These are phyloP conservation scores for Pipistrellus nathusii DNA, from an alignment of 2,797 vertebrate species.

Conservation along the genomic window DNA sequence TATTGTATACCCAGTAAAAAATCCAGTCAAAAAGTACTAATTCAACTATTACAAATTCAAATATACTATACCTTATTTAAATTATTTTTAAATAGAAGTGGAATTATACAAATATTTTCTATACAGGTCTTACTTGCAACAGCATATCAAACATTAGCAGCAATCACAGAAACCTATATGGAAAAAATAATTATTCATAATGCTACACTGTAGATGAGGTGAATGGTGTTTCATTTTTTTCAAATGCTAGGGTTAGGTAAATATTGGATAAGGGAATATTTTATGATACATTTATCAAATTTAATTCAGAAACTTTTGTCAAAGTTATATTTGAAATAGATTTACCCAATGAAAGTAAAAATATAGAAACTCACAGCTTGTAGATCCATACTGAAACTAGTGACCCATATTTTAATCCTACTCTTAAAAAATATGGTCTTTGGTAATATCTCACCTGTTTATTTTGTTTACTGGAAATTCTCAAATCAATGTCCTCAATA, in stretches of 20 bases:
- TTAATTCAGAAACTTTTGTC: not conserved
- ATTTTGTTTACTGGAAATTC: not conserved
- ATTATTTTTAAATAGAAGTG: not conserved
- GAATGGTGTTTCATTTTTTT: not conserved
- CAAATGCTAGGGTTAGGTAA: not conserved
- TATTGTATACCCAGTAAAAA: not conserved
- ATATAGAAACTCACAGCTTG: not conserved
- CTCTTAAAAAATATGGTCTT: not conserved
- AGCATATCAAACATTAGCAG: not conserved
- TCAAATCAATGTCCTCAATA: not conserved
- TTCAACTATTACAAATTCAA: not conserved
- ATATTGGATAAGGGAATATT: not conserved
- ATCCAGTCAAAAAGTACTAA: not conserved
- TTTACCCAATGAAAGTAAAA: not conserved
- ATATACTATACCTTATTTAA: not conserved
- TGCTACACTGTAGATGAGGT: not conserved
- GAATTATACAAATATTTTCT: not conserved
- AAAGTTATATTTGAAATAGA: not conserved
- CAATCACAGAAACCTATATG: not conserved
- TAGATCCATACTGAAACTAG: not conserved
- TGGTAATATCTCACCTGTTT: not conserved
- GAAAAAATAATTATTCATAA: not conserved
- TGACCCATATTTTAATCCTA: not conserved
- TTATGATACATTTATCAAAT: slow-evolving; percentile 7
- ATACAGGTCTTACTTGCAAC: not conserved